Evolutionary conservation across 2,888 invertebrate genomes (phyloP).

Genomic region (Celastrina argiolus): DNA sequence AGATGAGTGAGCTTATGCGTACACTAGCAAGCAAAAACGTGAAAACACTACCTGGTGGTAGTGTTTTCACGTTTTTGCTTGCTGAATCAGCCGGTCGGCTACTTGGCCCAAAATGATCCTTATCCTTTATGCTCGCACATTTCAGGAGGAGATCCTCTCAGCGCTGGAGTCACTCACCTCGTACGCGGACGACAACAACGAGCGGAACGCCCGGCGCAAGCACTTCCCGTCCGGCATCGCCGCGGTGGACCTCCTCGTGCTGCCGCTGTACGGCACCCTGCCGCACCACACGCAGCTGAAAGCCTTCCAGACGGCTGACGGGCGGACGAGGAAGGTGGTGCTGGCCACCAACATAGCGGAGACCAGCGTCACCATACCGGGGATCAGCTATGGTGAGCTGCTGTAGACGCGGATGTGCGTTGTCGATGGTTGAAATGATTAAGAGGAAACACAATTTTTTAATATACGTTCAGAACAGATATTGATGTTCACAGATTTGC

Average conservation of each 20-base stretch:
- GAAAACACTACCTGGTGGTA: too few species aligned
- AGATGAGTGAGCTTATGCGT: too few species aligned
- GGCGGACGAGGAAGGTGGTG: constrained; percentile 90
- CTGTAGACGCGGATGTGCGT: not conserved
- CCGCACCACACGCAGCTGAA: constrained; percentile 73
- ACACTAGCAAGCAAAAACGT: too few species aligned
- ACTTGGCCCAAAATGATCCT: too few species aligned
- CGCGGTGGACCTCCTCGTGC: constrained; percentile 77
- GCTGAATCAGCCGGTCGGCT: too few species aligned
- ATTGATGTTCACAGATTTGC: too few species aligned
- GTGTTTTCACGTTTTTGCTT: too few species aligned
- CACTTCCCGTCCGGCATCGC: constrained; percentile 56
- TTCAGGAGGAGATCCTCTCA: constrained; percentile 91
- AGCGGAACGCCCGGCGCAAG: constrained; percentile 64
- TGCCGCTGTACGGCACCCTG: constrained; percentile 96
- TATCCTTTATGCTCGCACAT: constrained; percentile 24
- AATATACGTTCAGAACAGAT: too few species aligned
- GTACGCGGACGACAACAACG: constrained; percentile 73
- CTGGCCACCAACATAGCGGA: constrained; percentile 98
- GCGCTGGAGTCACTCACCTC: constrained; percentile 82
- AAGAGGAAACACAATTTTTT: too few species aligned
- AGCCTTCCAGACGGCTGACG: constrained; percentile 86
- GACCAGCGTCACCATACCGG: constrained; percentile 96
- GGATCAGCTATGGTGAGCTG: constrained; percentile 89
- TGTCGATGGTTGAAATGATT: too few species aligned